Evolutionary conservation across 1,140 invertebrate genomes (phyloP).

Genomic region (Neodiprion virginianus): DNA sequence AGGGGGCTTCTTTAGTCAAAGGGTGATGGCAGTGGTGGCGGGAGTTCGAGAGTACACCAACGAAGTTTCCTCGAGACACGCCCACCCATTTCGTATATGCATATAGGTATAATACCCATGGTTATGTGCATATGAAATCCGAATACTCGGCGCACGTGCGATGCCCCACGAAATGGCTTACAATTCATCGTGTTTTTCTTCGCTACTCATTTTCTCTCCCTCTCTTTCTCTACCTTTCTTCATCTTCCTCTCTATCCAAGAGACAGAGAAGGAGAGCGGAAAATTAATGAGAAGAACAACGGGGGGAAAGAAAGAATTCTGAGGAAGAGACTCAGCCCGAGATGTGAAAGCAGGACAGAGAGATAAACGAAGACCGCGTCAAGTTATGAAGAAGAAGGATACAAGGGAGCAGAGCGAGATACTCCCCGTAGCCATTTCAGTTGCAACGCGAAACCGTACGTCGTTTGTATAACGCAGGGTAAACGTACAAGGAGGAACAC

Average conservation of each 20-base stretch:
- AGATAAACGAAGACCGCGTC: not conserved
- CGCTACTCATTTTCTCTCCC: not conserved
- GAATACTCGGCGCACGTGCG: not conserved
- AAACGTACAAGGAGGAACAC: not conserved
- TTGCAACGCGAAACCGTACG: slow-evolving; percentile 1
- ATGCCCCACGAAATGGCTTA: slow-evolving; percentile 5
- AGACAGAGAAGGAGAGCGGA: no score
- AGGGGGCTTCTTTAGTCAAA: slow-evolving; percentile 30
- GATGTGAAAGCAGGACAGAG: not conserved
- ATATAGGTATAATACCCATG: not conserved
- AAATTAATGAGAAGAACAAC: no score
- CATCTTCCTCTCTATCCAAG: not conserved
- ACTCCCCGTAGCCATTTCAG: not conserved
- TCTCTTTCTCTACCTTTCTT: slow-evolving; percentile 4
- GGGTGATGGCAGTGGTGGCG: not conserved
- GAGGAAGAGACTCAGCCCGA: no score
- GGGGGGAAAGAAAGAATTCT: no score
- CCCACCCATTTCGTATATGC: not conserved
- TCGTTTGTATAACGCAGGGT: not conserved
- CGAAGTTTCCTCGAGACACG: not conserved
- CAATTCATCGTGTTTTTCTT: slow-evolving; percentile 1
- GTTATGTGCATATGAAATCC: not conserved
- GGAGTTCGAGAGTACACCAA: not conserved
- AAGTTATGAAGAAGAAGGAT: not conserved
- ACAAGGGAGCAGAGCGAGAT: not conserved